Evolutionary conservation across 2,113 vertebrate genomes (phyloP), one percentile per base, ranked within the genome.

Genomic region (Rhea americana): DNA sequence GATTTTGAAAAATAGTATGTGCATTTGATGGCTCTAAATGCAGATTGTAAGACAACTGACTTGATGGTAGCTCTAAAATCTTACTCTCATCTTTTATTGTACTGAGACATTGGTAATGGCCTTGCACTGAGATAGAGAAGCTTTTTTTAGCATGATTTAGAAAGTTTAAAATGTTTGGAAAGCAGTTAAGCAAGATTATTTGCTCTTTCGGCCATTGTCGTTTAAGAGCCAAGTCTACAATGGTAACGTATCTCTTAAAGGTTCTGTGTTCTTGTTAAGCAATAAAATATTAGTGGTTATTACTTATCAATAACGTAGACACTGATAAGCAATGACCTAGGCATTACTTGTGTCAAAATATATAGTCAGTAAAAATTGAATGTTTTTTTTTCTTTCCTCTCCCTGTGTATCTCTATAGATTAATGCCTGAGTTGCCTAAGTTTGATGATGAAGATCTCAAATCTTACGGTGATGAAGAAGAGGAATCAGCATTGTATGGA

Each of bases 341-440:
- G 53, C 20, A 70, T 65, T 28, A 7, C 11, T 18, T 89, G 8
- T 19, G 48, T 66, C 47, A 77, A 89, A 89, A 77, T 11, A 3
- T n/a, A 18, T 37, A 32, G 20, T 37, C 35, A 25, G 13, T 68
- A 9, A 58, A 84, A 93, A 79, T 85, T 62, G 70, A 66, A 50
- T 73, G 12, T 84, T 96, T 79, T 11, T 9, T 82, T 88, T 28
- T 28, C 53, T 26, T 55, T 55, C 24, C 53, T 11, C 8, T 79
- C 30, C 3, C 0, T 6, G 35, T 35, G 35, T 67, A 28, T 87
- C 81, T 87, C 32, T 87, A 0, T 85, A 99, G 99, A 95, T 96
- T 99, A 89, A 99, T 99, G 99, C 98, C 98, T 84, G 98, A 98
- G 82, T 96, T 99, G 81, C 99, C 99, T 11, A 98, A 98, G 48